Conservation (phyloP, 2,797 vertebrate genomes). For the Pseudomugil tenellus region DNA sequence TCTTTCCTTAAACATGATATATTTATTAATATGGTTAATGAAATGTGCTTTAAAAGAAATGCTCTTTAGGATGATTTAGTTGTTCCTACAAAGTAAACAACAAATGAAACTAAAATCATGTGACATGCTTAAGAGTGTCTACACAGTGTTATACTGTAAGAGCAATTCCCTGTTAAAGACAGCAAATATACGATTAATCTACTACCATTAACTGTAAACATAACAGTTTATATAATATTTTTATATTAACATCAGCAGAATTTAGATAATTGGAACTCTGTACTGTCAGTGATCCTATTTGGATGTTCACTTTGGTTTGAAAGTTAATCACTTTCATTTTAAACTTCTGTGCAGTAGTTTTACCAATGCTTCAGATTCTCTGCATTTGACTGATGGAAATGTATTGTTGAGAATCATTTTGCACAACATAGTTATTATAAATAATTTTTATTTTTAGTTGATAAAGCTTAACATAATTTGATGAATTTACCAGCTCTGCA, state of each 20-base stretch:
- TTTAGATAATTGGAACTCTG: background rate
- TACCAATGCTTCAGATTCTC: background rate
- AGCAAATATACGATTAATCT: background rate
- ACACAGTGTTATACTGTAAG: background rate
- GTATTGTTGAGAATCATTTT: background rate
- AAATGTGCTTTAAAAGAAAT: background rate
- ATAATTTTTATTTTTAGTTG: background rate
- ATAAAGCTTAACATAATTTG: background rate
- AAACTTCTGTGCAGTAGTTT: background rate
- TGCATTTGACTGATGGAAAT: background rate
- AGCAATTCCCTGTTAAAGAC: background rate
- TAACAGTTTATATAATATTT: no score
- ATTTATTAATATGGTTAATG: background rate
- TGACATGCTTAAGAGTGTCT: no score
- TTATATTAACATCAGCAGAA: background rate
- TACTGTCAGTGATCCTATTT: no score
- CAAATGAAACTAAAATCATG: background rate
- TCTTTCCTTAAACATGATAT: background rate
- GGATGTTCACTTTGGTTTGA: no score
- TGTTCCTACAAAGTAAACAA: background rate
- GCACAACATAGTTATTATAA: background rate
- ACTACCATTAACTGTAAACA: no score
- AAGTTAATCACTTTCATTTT: no score
- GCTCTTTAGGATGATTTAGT: background rate
- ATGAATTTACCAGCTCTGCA: no score